Percentiles rank a stretch among this genome's conserved stretches.
phyloP scores from a whole-genome alignment of 2,113 vertebrate genomes.

The Plecturocebus donacophilus region DNA sequence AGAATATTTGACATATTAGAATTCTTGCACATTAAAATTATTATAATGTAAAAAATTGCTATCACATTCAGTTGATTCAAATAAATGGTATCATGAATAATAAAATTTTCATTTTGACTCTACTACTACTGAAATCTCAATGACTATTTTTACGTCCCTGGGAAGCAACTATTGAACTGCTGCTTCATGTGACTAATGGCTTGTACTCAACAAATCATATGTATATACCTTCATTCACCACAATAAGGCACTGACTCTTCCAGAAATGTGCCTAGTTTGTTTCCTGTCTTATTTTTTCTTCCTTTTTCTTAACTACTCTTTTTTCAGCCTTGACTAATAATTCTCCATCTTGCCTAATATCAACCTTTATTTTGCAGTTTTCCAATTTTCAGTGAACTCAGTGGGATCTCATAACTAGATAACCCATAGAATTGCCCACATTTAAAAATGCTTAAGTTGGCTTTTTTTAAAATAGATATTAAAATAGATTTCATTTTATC shows the following conservation, averaged over 20 bases:
- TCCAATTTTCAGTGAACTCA: neutral
- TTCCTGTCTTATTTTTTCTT: neutral
- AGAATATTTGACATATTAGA: neutral
- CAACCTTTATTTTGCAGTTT: neutral
- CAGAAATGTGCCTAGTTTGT: neutral
- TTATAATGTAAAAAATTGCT: neutral
- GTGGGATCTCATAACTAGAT: neutral
- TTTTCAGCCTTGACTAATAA: neutral
- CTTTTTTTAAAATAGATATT: neutral
- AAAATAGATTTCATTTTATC: constrained; percentile 3
- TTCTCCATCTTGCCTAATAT: neutral
- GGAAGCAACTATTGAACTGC: neutral
- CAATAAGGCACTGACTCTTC: neutral
- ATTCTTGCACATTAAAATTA: neutral
- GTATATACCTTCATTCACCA: neutral
- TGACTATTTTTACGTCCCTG: neutral
- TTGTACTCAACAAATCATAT: neutral
- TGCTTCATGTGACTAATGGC: neutral
- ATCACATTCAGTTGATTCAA: neutral
- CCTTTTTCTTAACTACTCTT: neutral
- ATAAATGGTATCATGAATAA: neutral
- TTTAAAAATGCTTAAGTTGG: neutral
- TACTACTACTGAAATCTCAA: neutral
- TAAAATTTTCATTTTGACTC: constrained; percentile 17
- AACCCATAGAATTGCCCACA: neutral